Evolutionary conservation across 1,140 invertebrate genomes (phyloP).

Genomic region (Acromyrmex heyeri): DNA sequence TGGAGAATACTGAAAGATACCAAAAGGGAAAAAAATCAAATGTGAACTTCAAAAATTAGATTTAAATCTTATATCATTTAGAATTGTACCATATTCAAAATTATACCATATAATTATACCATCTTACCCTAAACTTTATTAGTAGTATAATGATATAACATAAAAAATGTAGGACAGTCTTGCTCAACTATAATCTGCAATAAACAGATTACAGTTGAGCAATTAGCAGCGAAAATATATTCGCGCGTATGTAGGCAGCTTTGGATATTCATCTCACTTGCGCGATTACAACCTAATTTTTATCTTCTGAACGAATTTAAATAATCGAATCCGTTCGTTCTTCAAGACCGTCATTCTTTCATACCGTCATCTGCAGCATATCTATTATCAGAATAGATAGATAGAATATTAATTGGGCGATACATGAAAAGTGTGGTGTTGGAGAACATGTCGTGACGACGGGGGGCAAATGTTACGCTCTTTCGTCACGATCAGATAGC

Average conservation of each 20-base stretch:
- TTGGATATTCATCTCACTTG: background rate
- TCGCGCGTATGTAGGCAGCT: background rate
- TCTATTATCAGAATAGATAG: slow-evolving; percentile 72
- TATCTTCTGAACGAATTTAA: slow-evolving; percentile 33
- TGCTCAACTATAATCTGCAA: background rate
- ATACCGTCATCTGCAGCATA: slow-evolving; percentile 60
- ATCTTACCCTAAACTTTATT: background rate
- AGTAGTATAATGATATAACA: background rate
- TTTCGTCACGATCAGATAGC: slow-evolving; percentile 61
- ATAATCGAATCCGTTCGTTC: slow-evolving; percentile 75
- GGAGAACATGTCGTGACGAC: slow-evolving; percentile 57
- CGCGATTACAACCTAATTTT: background rate
- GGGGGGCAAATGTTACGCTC: slow-evolving; percentile 35
- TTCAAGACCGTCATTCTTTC: slow-evolving; percentile 70
- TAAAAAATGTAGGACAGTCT: background rate
- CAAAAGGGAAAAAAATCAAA: too few species aligned
- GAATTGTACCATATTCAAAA: too few species aligned
- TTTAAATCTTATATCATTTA: too few species aligned
- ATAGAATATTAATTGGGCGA: slow-evolving; percentile 80
- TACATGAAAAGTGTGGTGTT: slow-evolving; percentile 62
- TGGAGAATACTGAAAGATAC: too few species aligned
- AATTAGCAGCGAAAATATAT: background rate
- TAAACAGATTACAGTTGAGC: too few species aligned
- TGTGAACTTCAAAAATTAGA: too few species aligned
- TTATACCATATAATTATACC: too few species aligned